Base-by-base conservation (phyloP, 1,140 invertebrate species). In the Drosophila orena region DNA sequence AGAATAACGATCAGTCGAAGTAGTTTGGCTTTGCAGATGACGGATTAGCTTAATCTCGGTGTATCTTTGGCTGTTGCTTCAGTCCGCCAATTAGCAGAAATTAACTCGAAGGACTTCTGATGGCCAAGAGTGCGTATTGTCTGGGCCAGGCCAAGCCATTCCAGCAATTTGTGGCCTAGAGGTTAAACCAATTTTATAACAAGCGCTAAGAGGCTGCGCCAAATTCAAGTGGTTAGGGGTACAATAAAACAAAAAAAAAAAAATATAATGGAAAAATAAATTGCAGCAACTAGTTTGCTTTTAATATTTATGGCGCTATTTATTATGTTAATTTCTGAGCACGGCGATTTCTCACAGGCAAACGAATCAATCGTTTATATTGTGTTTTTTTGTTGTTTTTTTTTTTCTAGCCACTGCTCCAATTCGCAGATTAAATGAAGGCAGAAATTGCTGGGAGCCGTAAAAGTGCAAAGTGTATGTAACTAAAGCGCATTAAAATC, bases 221-320 rank as follows among this genome's bases (percentile, higher is more conserved):
- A 27, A 73, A 56, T 55, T 55, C 22, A 40, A 70, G 62, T 35
- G 37, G 27, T 35, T 60, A 37, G 35, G 12, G 34, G 44, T 38
- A 59, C 59, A 30, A 35, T 61, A 53, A 22, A 42, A 4, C n/a
- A 24, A 7, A 62, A 44, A 50, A 44, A 7, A 24, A 24, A 27
- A 49, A 30, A 47, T n/a, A 47, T 15, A 49, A 30, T 30, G 1
- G 27, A 37, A 52, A 24, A 42, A 71, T 61, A 73, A 74, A 83
- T 74, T 74, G 71, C 77, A 53, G 58, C 62, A 64, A 71, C 71
- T 60, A 76, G 70, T 80, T 80, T 72, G 57, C 54, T 37, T 79
- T 73, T 43, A 52, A 65, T 71, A 80, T 71, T 80, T 75, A 80
- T 80, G 71, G 58, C 34, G 71, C 77, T 73, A 79, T 79, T 79